Percentiles rank a stretch among this genome's conserved stretches.
Evolutionary conservation across 1,140 invertebrate species (phyloP).

Genomic region (Chlorops oryzae): DNA sequence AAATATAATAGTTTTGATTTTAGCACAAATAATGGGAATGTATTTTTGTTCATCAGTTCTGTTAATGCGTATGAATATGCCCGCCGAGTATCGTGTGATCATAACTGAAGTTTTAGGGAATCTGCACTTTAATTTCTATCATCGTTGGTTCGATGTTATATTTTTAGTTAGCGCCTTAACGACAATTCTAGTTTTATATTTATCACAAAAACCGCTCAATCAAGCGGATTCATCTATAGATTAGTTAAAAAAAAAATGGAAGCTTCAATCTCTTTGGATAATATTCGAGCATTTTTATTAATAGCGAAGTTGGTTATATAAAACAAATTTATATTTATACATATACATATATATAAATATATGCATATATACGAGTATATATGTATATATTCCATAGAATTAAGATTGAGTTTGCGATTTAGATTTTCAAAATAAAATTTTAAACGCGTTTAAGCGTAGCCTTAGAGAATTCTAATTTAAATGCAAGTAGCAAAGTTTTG

Average conservation of each 20-base stretch:
- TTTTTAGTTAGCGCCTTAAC: constrained; percentile 95
- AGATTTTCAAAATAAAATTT: too few species aligned
- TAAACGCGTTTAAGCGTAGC: constrained; percentile 6
- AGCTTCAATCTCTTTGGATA: background rate
- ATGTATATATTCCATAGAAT: too few species aligned
- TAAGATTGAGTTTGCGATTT: constrained; percentile 6
- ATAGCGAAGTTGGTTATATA: too few species aligned
- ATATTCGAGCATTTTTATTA: constrained; percentile 4
- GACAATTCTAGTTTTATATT: constrained; percentile 91
- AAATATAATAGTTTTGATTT: constrained; percentile 93
- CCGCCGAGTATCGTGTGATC: constrained; percentile 91
- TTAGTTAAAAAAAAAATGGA: background rate
- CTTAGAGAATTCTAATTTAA: constrained; percentile 3
- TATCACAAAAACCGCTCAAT: constrained; percentile 39
- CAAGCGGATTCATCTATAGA: constrained; percentile 30
- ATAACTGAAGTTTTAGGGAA: constrained; percentile 97
- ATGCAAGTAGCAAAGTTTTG: constrained; percentile 3
- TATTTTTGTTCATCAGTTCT: constrained; percentile 98
- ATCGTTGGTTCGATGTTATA: constrained; percentile 99
- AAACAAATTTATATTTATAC: too few species aligned
- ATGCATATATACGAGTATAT: too few species aligned
- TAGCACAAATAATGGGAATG: constrained; percentile 99
- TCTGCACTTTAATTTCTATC: constrained; percentile 99
- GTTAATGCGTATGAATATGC: constrained; percentile 99
- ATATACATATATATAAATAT: too few species aligned